Base-by-base conservation (phyloP, 1,140 invertebrate species). In the Caligus rogercresseyi region DNA sequence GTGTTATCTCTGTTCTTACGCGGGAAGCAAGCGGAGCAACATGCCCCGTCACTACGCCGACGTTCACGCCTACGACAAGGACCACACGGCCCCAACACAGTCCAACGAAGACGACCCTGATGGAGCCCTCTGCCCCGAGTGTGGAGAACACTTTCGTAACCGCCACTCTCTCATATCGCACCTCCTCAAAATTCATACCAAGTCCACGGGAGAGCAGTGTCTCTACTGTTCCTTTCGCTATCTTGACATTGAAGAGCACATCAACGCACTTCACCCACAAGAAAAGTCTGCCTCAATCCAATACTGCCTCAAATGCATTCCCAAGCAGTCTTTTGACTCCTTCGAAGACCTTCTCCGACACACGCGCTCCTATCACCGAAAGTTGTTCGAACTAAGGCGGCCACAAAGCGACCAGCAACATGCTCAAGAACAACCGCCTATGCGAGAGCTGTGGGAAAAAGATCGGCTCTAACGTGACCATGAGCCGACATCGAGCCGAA, bases 401-500 rank as follows among this genome's bases (percentile, higher is more conserved):
- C 2, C 16, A 25, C 23, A 60, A 60, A 60, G 21, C 26, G 57
- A 26, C 23, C 2, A 13, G 13, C n/a, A 60, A 60, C 11, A 23
- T 57, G 1, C 21, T 16, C 26, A 53, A 31, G 57, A 56, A n/a
- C 11, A 25, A 56, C 20, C 54, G 54, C 2, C 23, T 60, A n/a
- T 60, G 57, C 43, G 57, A 60, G 26, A 60, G 26, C 25, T 60
- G 57, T 43, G 57, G 57, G 3, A 60, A 60, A n/a, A 25, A 18
- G 19, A 25, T 60, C n/a, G 18, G 19, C 2, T 56, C 54, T 13
- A 43, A 43, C n/a, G 54, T 25, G 2, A 21, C 24, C 24, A 56
- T 56, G 54, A 25, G 18, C 18, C 4, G 26, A 13, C 23, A 60
- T 18, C 14, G 57, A n/a, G 18, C 23, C n/a, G 57, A 60, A 60